Evolutionary conservation across 2,888 invertebrate genomes (phyloP).

Genomic region (Microplitis deprimator): DNA sequence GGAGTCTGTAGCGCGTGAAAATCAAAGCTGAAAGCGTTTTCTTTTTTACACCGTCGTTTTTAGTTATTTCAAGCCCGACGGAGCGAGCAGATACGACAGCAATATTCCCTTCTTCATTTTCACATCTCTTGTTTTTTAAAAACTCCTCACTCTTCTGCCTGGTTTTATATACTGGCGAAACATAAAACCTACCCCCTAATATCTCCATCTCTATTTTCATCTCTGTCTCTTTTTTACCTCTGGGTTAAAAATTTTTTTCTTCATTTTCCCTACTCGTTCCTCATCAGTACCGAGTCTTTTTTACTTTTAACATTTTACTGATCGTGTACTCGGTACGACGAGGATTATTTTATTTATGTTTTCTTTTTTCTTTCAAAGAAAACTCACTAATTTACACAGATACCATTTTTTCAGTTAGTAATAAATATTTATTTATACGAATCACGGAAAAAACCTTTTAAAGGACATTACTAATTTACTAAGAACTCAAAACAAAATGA

Average conservation of each 20-base stretch:
- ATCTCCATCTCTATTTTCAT: not conserved
- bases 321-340: not conserved
- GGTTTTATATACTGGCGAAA: not conserved
- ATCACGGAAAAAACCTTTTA: not conserved
- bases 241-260: not conserved
- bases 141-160: not conserved
- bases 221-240: not conserved
- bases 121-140: slow-evolving; percentile 2
- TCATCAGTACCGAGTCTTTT: not conserved
- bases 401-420: not conserved
- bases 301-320: not conserved
- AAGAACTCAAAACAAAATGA: not conserved
- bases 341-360: not conserved
- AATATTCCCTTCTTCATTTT: slow-evolving; percentile 2
- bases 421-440: not conserved
- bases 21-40: slow-evolving; percentile 16
- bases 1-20: slow-evolving; percentile 17
- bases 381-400: not conserved
- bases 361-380: not conserved
- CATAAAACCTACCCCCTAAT: not conserved
- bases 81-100: slow-evolving; percentile 11
- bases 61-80: slow-evolving; percentile 17
- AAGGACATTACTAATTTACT: not conserved
- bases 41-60: slow-evolving; percentile 13
- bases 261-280: not conserved